phyloP scores from a whole-genome alignment of 2,113 vertebrate species.

The Chlamydotis undulata region DNA sequence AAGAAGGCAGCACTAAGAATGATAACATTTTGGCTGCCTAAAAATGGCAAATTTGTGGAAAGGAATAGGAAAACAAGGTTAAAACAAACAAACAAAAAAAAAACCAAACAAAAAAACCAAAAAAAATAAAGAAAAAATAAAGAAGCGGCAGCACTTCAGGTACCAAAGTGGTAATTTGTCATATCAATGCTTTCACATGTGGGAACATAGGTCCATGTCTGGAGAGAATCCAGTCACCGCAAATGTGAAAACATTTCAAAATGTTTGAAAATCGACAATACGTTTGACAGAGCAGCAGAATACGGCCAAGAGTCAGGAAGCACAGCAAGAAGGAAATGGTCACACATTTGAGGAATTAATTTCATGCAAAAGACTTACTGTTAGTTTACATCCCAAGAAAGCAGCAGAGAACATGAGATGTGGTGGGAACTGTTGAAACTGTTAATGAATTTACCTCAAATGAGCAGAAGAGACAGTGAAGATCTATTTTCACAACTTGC shows the following conservation, averaged over 20 bases:
- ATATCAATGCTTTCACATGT: accelerated
- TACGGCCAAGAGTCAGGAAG: background rate
- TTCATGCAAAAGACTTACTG: background rate
- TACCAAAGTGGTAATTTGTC: background rate
- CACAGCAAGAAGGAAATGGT: background rate
- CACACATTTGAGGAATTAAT: background rate
- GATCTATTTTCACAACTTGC: background rate
- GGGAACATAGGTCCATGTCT: background rate
- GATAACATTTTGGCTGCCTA: background rate
- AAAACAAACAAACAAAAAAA: background rate
- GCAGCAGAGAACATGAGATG: background rate
- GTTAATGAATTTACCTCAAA: background rate
- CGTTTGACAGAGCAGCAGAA: background rate
- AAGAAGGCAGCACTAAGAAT: background rate
- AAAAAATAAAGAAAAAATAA: background rate
- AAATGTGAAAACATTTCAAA: background rate
- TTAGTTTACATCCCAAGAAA: background rate
- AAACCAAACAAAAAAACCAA: background rate
- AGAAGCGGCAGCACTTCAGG: background rate
- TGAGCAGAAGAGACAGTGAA: background rate
- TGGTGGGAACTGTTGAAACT: background rate
- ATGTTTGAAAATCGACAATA: background rate
- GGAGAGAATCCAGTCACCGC: background rate
- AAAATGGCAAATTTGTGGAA: background rate
- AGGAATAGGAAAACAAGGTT: background rate